A percentile compares a stretch with the other conserved stretches of the same genome.
Evolutionary conservation across 1,140 invertebrate genomes (phyloP).

Genomic region (Dreissena rostriformis): DNA sequence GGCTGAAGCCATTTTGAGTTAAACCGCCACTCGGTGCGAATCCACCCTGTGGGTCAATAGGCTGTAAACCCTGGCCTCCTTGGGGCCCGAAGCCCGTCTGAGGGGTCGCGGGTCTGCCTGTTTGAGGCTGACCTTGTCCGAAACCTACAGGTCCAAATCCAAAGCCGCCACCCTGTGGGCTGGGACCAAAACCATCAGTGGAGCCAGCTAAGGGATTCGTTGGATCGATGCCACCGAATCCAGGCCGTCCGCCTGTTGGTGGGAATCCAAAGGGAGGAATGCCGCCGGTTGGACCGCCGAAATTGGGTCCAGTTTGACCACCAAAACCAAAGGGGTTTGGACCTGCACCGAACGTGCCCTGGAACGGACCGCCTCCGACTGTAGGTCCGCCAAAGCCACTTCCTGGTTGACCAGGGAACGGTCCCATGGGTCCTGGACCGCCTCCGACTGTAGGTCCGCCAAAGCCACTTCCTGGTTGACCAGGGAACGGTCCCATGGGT

Average conservation of each 20-base stretch:
- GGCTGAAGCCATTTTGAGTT: background rate
- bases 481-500: background rate
- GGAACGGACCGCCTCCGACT: background rate
- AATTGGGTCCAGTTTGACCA: background rate
- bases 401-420: background rate
- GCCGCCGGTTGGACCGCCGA: background rate
- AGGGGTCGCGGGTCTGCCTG: background rate
- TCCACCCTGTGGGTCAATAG: background rate
- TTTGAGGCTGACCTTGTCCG: background rate
- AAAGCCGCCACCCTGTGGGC: background rate
- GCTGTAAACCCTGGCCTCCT: background rate
- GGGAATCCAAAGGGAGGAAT: background rate
- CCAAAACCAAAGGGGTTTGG: background rate
- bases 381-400: slow-evolving; percentile 2
- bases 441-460: background rate
- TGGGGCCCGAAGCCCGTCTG: background rate
- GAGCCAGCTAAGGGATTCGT: background rate
- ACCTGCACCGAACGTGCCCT: background rate
- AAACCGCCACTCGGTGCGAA: background rate
- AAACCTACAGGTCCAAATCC: slow-evolving; percentile 1
- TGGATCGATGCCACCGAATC: slow-evolving; percentile 10
- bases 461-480: slow-evolving; percentile 8
- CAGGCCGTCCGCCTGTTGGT: background rate
- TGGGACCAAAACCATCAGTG: too few relatives aligned
- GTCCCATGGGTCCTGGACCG: background rate